Evolutionary conservation across 2,113 vertebrate genomes (phyloP).

Genomic region (Sprattus sprattus): DNA sequence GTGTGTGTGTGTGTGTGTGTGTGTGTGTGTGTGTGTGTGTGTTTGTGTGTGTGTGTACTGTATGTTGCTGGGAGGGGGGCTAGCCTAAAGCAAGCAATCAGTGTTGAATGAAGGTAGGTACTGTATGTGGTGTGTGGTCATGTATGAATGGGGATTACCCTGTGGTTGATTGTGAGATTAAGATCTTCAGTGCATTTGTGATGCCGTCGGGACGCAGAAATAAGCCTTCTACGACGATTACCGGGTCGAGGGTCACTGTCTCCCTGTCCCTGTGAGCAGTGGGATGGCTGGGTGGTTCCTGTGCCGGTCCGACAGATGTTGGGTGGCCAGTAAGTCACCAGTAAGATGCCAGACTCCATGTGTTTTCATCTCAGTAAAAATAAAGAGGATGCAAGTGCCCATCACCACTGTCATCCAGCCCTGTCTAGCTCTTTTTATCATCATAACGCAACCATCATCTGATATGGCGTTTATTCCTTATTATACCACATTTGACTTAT

Average conservation of each 20-base stretch:
- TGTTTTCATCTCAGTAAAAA: not conserved
- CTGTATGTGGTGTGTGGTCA: not conserved
- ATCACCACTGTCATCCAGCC: not conserved
- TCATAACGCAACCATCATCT: no score
- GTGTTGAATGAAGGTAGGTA: not conserved
- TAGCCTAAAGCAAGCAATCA: not conserved
- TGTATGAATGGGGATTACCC: constrained; percentile 35
- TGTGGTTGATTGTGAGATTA: constrained; percentile 35
- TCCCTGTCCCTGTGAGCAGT: not conserved
- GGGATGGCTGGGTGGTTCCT: not conserved
- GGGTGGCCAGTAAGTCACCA: not conserved
- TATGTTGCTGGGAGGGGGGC: no score
- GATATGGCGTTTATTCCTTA: no score
- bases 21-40: not conserved
- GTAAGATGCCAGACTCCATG: not conserved
- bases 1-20: not conserved
- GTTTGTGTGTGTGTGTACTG: not conserved
- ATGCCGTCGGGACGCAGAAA: constrained; percentile 14
- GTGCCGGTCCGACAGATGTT: not conserved
- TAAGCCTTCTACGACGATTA: constrained; percentile 31
- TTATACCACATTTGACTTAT: not conserved
- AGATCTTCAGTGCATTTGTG: constrained; percentile 32
- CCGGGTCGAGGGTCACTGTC: not conserved
- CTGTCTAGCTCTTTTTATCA: no score
- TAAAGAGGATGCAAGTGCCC: not conserved